These are phyloP conservation scores for Trilocha varians DNA, from an alignment of 2,888 invertebrate species.

Conservation along the genomic window DNA sequence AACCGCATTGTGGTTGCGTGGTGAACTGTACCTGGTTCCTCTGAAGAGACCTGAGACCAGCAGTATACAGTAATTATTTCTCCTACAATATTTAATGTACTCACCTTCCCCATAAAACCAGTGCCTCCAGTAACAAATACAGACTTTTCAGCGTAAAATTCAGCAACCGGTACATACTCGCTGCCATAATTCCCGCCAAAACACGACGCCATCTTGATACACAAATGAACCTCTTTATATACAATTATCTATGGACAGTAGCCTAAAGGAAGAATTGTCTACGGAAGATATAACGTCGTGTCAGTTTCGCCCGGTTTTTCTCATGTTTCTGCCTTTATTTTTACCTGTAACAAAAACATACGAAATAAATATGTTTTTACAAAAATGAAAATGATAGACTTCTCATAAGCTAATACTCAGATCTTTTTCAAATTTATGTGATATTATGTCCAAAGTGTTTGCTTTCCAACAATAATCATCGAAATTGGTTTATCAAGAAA, in stretches of 20 bases:
- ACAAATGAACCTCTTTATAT: neutral
- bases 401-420: no score
- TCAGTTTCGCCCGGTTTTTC: conserved; percentile 13
- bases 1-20: no score
- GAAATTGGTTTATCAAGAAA: no score
- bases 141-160: conserved; percentile 81
- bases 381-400: no score
- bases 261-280: neutral
- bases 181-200: conserved; percentile 43
- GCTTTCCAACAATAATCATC: no score
- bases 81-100: no score
- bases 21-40: no score
- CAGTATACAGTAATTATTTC: no score
- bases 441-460: no score
- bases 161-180: conserved; percentile 71
- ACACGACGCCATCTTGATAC: conserved; percentile 55
- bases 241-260: neutral
- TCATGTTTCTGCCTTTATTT: conserved; percentile 17
- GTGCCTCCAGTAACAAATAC: conserved; percentile 89
- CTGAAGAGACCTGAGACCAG: no score
- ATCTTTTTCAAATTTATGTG: no score
- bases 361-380: no score
- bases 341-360: conserved; percentile 32
- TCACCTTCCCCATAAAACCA: conserved; percentile 90
- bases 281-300: conserved; percentile 1